phyloP scores from a whole-genome alignment of 2,113 vertebrate species.

The Oostethus manadensis region DNA sequence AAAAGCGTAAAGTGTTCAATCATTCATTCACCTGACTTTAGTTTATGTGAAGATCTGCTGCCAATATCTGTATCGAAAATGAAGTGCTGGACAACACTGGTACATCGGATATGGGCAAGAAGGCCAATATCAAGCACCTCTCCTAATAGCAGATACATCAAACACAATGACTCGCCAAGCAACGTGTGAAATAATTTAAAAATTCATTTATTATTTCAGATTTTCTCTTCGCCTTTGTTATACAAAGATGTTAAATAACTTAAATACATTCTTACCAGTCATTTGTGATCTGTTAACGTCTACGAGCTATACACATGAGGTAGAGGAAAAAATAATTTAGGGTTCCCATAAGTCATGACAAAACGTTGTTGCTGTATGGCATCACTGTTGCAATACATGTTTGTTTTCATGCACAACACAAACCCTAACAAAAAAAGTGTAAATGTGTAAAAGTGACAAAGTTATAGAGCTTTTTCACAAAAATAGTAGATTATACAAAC shows the following conservation, averaged over 20 bases:
- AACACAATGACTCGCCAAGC: conserved; percentile 9
- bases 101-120: too few species aligned
- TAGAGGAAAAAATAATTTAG: conserved; percentile 98
- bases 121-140: too few species aligned
- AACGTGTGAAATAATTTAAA: conserved; percentile 83
- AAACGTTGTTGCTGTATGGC: conserved; percentile 75
- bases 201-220: conserved; percentile 97
- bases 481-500: conserved; percentile 41
- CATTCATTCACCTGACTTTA: too few species aligned
- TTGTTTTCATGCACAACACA: conserved; percentile 62
- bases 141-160: too few species aligned
- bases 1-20: too few species aligned
- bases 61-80: too few species aligned
- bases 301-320: conserved; percentile 99
- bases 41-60: too few species aligned
- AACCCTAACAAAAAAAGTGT: conserved; percentile 59
- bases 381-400: conserved; percentile 60
- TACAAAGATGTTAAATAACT: conserved; percentile 99
- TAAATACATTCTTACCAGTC: conserved; percentile 99
- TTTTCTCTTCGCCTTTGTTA: conserved; percentile 91
- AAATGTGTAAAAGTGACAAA: conserved; percentile 32
- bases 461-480: conserved; percentile 4
- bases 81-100: too few species aligned
- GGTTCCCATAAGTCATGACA: conserved; percentile 85
- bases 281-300: conserved; percentile 95